Base-by-base conservation (phyloP, 1,140 invertebrate genomes). In the Caenorhabditis remanei region DNA sequence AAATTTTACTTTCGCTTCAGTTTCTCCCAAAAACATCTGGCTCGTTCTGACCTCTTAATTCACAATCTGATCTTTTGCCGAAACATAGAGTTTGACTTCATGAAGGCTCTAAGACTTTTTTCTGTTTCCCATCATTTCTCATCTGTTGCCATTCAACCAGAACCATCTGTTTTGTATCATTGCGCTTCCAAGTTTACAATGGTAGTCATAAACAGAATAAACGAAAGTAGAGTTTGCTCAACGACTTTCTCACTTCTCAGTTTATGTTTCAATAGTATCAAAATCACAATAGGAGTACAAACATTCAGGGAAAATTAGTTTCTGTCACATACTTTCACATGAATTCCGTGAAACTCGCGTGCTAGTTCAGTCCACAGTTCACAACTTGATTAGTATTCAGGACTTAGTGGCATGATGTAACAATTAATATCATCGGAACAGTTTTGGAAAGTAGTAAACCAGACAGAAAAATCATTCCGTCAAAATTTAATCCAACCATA, bases 141-240 rank as follows among this genome's bases (percentile, higher is more conserved):
- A 48, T 79, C 71, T 79, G 43, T 48, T 79, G 71, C 46, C 71
- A 79, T 79, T 50, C 71, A 4, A 11, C 46, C 6, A 7, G 13
- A 43, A 71, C 65, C 71, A 79, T 79, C 43, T 79, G 71, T n/a
- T 79, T 79, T 50, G 71, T 79, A 79, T 79, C 43, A 79, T 11
- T 24, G 7, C 24, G 8, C 40, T 71, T 71, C 65, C 4, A 32
- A 32, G 32, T 32, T 0, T 32, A 32, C 32, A 32, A 32, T 32
- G 32, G 32, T 32, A 32, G 50, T 11, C 2, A 16, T 8, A 53
- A 14, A 53, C 50, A 53, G 50, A 53, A 53, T 53, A 53, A 6
- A 79, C 41, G 19, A 63, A 63, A 58, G 24, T 21, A 11, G 3
- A 32, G 61, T 63, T 63, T 40, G 61, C 61, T 32, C 61, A 63